Conservation (phyloP, 2,888 invertebrate genomes). For the Sisyra nigra region DNA sequence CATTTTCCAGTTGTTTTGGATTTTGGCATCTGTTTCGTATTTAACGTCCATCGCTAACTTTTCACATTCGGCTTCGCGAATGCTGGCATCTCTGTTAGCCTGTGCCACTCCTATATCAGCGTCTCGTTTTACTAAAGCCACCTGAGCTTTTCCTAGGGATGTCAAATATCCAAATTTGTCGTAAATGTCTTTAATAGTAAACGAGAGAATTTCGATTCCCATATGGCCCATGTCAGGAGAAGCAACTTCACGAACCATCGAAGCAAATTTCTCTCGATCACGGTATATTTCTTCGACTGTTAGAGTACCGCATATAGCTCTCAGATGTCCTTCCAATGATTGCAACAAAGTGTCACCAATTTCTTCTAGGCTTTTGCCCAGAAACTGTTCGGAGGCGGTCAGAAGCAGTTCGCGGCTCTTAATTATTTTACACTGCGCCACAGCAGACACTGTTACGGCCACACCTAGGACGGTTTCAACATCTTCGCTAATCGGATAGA, state of each 20-base stretch:
- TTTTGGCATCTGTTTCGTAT: constrained; percentile 89
- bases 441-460: too few species aligned
- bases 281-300: constrained; percentile 96
- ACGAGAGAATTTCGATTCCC: constrained; percentile 97
- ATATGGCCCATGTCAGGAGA: constrained; percentile 97
- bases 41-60: constrained; percentile 93
- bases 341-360: too few species aligned
- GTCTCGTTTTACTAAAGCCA: constrained; percentile 83
- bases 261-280: constrained; percentile 96
- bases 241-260: constrained; percentile 90
- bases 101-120: constrained; percentile 89
- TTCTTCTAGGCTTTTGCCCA: too few species aligned
- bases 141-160: constrained; percentile 83
- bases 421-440: too few species aligned
- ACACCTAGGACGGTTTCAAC: too few species aligned
- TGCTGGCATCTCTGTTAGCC: constrained; percentile 89
- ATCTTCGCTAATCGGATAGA: too few species aligned
- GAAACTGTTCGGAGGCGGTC: too few species aligned
- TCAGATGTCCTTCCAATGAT: too few species aligned
- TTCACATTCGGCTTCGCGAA: constrained; percentile 91
- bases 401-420: too few species aligned
- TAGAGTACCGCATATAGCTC: too few species aligned
- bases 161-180: constrained; percentile 93
- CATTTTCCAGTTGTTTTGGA: constrained; percentile 85
- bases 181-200: constrained; percentile 97